Evolutionary conservation across 1,140 invertebrate genomes (phyloP).

Genomic region (Drosophila bocqueti): DNA sequence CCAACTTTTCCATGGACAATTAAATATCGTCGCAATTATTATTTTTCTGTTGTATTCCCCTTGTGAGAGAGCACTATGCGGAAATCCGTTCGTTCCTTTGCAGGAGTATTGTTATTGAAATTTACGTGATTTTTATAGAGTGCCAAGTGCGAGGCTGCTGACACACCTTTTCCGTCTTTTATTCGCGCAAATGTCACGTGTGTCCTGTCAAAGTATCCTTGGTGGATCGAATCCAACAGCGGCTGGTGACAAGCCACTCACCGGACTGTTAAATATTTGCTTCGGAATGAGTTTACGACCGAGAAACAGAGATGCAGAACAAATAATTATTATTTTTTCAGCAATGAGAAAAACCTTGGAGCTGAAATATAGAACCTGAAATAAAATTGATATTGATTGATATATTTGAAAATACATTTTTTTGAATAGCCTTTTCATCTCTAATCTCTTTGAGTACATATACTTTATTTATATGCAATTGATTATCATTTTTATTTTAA

Average conservation of each 20-base stretch:
- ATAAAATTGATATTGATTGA: too few species aligned
- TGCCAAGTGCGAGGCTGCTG: constrained; percentile 35
- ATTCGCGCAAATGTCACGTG: constrained; percentile 65
- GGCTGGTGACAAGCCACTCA: constrained; percentile 31
- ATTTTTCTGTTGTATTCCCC: constrained; percentile 44
- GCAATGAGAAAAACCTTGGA: not conserved
- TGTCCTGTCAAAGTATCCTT: constrained; percentile 45
- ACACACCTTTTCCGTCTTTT: constrained; percentile 26
- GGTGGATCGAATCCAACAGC: constrained; percentile 3
- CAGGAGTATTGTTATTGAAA: constrained; percentile 71
- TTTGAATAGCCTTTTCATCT: not conserved
- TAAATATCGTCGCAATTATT: constrained; percentile 76
- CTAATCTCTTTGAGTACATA: not conserved
- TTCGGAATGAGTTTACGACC: constrained; percentile 19
- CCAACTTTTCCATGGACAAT: constrained; percentile 63
- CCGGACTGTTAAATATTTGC: constrained; percentile 39
- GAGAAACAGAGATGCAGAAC: not conserved
- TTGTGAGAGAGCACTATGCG: constrained; percentile 21
- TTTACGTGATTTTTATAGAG: constrained; percentile 73
- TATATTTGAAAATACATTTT: not conserved
- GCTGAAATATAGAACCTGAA: not conserved
- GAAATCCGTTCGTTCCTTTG: constrained; percentile 18
- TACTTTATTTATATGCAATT: too few species aligned
- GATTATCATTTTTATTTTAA: not conserved
- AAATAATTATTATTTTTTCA: constrained; percentile 10